Evolutionary conservation across 1,140 invertebrate species (phyloP).

Genomic region (Drosophila nikananu): DNA sequence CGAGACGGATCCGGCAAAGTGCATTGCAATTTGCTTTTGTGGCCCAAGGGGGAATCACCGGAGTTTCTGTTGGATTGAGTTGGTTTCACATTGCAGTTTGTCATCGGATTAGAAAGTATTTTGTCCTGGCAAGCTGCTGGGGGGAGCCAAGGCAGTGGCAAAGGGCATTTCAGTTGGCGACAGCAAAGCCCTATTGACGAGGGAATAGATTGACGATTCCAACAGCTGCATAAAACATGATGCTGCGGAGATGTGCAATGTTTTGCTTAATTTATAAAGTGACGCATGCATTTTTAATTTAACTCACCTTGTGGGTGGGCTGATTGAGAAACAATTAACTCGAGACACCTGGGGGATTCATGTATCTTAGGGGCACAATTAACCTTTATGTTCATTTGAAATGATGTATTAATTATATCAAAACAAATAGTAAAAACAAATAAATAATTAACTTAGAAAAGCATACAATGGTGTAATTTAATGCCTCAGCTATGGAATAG

Average conservation of each 20-base stretch:
- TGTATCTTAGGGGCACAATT: background rate
- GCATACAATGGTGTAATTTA: background rate
- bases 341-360: background rate
- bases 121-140: constrained; percentile 22
- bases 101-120: constrained; percentile 51
- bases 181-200: constrained; percentile 2
- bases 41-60: constrained; percentile 22
- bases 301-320: background rate
- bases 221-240: constrained; percentile 8
- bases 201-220: background rate
- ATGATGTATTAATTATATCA: too few relatives aligned
- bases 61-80: constrained; percentile 23
- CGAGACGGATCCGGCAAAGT: constrained; percentile 46
- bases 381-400: background rate
- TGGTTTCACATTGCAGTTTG: constrained; percentile 33
- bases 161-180: background rate
- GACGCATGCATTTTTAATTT: background rate
- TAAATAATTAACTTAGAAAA: background rate
- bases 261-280: constrained; percentile 7
- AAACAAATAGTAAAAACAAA: background rate
- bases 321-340: background rate
- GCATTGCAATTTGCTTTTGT: constrained; percentile 52
- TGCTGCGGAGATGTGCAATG: background rate
- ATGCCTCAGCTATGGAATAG: background rate
- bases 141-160: background rate